Base-by-base conservation (phyloP, 2,113 vertebrate species). In the Butorides virescens region DNA sequence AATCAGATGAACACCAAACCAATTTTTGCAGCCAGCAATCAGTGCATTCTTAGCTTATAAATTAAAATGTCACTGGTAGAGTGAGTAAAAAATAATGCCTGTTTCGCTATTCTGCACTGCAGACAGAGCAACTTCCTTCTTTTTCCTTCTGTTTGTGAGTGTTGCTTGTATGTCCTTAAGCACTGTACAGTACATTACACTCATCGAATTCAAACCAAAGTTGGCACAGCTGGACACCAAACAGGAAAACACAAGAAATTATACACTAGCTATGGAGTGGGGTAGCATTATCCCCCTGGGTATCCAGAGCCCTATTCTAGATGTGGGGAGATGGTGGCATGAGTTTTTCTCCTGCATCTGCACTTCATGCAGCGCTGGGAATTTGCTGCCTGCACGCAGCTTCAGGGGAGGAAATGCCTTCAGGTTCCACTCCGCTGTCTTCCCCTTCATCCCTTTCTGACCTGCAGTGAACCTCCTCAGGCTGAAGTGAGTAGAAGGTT, bases 1-100 rank as follows among this genome's bases (percentile, higher is more conserved):
- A 98, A 98, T 98, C 98, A 98, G 97, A 98, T 97, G 98, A 98
- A 98, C 96, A 97, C 90, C 78, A 96, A 98, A 98, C 98, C 98
- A 98, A 96, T 97, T 98, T 98, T 90, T 98, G 96, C 95, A 98
- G 95, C 96, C 95, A 97, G 97, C 81, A 92, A 97, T 97, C 97
- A 96, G 90, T 87, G 88, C 82, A 91, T 97, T 98, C 96, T 94
- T 96, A 93, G 92, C 90, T 97, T 96, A 94, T 97, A 98, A 98
- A 98, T 98, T 97, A 98, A 98, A 98, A 98, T 97, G 98, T 98
- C 98, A 98, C 86, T 77, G 42, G 46, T 82, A 67, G 90, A 97
- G 65, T 88, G 90, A 97, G 95, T 86, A 97, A 67, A 98, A 97
- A 98, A 94, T 73, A 93, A 97, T 96, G 86, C 62, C 85, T 95